Conservation (phyloP, 2,888 invertebrate species). For the Gibbula magus region DNA sequence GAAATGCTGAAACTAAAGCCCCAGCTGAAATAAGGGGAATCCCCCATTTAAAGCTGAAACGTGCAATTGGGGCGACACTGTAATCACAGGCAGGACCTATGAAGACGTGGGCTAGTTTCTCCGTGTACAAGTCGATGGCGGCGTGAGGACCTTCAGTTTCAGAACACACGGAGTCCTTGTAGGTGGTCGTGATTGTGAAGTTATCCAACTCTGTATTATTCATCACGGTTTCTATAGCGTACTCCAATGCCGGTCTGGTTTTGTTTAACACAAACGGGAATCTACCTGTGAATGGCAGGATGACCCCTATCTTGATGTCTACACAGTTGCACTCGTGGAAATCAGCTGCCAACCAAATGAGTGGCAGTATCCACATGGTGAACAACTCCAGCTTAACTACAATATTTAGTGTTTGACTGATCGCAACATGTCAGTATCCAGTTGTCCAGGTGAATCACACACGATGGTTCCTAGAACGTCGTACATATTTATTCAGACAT, state of each 20-base stretch:
- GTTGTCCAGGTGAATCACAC: too few species aligned
- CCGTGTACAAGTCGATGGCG: slow-evolving; percentile 61
- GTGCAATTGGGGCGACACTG: slow-evolving; percentile 92
- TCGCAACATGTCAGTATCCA: too few species aligned
- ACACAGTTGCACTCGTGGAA: too few species aligned
- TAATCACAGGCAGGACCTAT: slow-evolving; percentile 72
- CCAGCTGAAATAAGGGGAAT: slow-evolving; percentile 86
- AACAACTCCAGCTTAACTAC: too few species aligned
- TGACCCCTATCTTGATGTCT: slow-evolving; percentile 57
- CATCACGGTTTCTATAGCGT: slow-evolving; percentile 60
- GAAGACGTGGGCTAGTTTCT: slow-evolving; percentile 65
- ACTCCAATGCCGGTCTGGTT: slow-evolving; percentile 64
- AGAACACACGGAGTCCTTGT: slow-evolving; percentile 60
- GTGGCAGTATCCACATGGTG: too few species aligned
- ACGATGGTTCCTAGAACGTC: too few species aligned
- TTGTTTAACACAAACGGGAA: slow-evolving; percentile 53
- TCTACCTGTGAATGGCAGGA: slow-evolving; percentile 53
- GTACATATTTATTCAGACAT: too few species aligned
- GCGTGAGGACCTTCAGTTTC: slow-evolving; percentile 61
- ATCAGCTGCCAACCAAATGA: too few species aligned
- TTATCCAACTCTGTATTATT: slow-evolving; percentile 37
- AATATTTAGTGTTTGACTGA: too few species aligned
- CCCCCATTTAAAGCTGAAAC: slow-evolving; percentile 88
- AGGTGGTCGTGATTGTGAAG: slow-evolving; percentile 37
- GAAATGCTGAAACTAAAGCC: slow-evolving; percentile 61